Percentiles rank a stretch among this genome's conserved stretches.
phyloP scores from a whole-genome alignment of 2,888 invertebrate genomes.

The Drosophila lutescens region DNA sequence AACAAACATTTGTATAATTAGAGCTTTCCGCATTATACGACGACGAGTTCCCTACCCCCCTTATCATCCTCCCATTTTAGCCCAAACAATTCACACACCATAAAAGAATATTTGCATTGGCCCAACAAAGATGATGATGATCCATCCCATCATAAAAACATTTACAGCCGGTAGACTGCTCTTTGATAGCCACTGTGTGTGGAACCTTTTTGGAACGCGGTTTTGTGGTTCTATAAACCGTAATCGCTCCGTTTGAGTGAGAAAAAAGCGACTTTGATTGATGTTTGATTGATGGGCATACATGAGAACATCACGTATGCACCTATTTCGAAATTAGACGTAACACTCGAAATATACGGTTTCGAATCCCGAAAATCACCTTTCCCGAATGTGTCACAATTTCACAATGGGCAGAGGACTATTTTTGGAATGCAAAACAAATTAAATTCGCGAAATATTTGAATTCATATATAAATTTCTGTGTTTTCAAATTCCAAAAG shows the following conservation, averaged over 20 bases:
- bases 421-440: conserved; percentile 5
- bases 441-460: background rate
- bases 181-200: conserved; percentile 15
- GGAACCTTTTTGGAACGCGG: background rate
- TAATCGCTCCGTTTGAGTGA: conserved; percentile 9
- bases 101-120: conserved; percentile 26
- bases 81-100: conserved; percentile 11
- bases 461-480: background rate
- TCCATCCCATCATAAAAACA: conserved; percentile 1
- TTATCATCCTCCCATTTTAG: accelerated
- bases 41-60: background rate
- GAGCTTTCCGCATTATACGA: conserved; percentile 31
- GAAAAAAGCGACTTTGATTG: conserved; percentile 36
- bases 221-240: conserved; percentile 10
- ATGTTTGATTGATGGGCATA: conserved; percentile 31
- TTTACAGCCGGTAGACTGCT: conserved; percentile 14
- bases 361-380: background rate
- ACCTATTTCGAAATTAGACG: conserved; percentile 8
- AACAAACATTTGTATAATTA: conserved; percentile 45
- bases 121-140: conserved; percentile 1
- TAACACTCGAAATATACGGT: background rate
- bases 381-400: background rate
- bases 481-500: background rate
- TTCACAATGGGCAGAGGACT: background rate
- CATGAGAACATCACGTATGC: conserved; percentile 31